Base-by-base conservation (phyloP, 1,140 invertebrate genomes). In the Parapsyche elsis region DNA sequence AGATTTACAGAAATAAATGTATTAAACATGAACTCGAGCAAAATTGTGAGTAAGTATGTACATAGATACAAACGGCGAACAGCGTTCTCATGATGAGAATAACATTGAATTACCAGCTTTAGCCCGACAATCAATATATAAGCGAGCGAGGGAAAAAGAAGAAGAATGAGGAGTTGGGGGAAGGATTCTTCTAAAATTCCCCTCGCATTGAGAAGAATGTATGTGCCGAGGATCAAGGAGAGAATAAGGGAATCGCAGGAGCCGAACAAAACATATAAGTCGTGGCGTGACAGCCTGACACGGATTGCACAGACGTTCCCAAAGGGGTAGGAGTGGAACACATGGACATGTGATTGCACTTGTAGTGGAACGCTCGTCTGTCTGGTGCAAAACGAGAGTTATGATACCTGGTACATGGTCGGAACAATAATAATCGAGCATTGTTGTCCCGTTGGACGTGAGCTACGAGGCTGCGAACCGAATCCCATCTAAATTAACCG, bases 341-440 rank as follows among this genome's bases (percentile, higher is more conserved):
- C 64, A 10, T 14, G 46, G 75, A 77, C 75, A 64, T 77, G 57
- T 77, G 21, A 77, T 77, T 77, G 75, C 75, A 46, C 71, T 73
- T 73, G 71, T 73, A 73, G 19, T 49, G 21, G 64, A 14, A 23
- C 59, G 4, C 4, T n/a, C n/a, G 49, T 61, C 21, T n/a, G n/a
- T 67, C 23, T 24, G 59, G 59, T 5, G 59, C 21, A 26, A 67
- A 67, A 67, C 64, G 24, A 67, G 64, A 67, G 24, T 67, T 67
- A 67, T 67, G 64, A 67, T 30, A 67, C 49, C 10, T 53, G 49
- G 49, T 14, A 53, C 49, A 53, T 16, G 49, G 49, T 4, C 24
- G 12, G 64, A 67, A 53, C 19, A 67, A 67, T 67, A 67, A 67
- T 67, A 67, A 67, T 67, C 26, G 64, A 67, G 5, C 24, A 24